Percentiles rank a stretch among this genome's conserved stretches.
phyloP scores from a whole-genome alignment of 2,797 vertebrate species.

The Hippopotamyrus pictus region DNA sequence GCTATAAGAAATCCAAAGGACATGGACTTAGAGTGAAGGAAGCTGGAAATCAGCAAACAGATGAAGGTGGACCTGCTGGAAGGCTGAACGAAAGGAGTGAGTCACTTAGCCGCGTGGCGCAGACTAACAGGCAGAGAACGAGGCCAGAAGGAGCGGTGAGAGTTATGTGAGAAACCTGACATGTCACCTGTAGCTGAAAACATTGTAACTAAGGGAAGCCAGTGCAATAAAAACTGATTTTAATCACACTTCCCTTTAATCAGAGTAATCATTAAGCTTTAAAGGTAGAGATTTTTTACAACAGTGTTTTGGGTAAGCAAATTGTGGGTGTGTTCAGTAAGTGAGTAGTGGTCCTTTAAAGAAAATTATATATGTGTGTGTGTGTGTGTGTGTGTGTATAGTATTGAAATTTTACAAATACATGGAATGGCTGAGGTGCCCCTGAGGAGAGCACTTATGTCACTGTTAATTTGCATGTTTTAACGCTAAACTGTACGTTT shows the following conservation, averaged over 20 bases:
- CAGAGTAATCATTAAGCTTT: not conserved
- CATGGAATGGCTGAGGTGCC: not conserved
- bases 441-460: not conserved
- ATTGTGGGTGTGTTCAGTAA: not conserved
- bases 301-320: not conserved
- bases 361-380: not conserved
- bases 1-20: not conserved
- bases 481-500: not conserved
- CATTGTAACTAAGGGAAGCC: not conserved
- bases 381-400: not conserved
- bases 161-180: not conserved
- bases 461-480: not conserved
- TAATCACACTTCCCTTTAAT: not conserved
- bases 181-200: not conserved
- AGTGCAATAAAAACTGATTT: not conserved
- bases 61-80: conserved; percentile 49
- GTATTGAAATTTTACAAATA: not conserved
- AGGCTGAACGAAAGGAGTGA: conserved; percentile 48
- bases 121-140: conserved; percentile 23
- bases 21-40: not conserved
- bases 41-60: conserved; percentile 23
- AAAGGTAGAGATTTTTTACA: not conserved
- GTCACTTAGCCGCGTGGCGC: conserved; percentile 35
- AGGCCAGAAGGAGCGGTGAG: not conserved
- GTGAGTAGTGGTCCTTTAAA: not conserved